A percentile compares a stretch with the other conserved stretches of the same genome.
Conservation (phyloP, 2,797 vertebrate genomes). For the Artibeus jamaicensis region DNA sequence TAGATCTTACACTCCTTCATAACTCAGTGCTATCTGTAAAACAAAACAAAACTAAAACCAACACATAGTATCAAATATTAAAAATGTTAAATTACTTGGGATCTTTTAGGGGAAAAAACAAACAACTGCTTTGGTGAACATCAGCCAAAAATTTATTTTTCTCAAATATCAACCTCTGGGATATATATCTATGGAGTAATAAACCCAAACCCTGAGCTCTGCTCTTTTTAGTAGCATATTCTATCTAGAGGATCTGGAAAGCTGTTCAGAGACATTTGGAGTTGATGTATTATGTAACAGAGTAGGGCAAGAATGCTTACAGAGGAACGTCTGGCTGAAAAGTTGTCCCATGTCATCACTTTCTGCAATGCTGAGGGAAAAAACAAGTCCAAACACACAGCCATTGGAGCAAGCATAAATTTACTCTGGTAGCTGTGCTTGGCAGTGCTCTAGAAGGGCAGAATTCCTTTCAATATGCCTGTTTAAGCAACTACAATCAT, state of each 20-base stretch:
- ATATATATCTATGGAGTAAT: not conserved
- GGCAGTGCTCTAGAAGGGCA: not conserved
- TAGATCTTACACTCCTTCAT: not conserved
- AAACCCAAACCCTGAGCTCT: not conserved
- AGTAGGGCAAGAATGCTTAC: not conserved
- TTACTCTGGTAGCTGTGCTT: not conserved
- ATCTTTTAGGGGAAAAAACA: not conserved
- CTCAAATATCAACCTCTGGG: not conserved
- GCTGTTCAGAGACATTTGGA: not conserved
- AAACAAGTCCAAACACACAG: not conserved
- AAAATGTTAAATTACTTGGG: conserved; percentile 6
- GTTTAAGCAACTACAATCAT: not conserved
- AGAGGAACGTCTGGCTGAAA: not conserved
- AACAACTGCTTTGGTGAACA: not conserved
- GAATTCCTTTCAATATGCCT: not conserved
- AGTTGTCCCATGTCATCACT: not conserved
- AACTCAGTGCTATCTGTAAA: not conserved
- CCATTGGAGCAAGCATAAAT: not conserved
- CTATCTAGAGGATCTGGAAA: not conserved
- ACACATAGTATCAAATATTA: not conserved
- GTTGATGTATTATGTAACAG: not conserved
- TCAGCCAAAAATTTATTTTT: not conserved
- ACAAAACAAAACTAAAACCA: not conserved
- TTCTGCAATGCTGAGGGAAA: not conserved
- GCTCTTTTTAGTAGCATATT: not conserved